Evolutionary conservation across 2,113 vertebrate species (phyloP).

Genomic region (Colinus virginianus): DNA sequence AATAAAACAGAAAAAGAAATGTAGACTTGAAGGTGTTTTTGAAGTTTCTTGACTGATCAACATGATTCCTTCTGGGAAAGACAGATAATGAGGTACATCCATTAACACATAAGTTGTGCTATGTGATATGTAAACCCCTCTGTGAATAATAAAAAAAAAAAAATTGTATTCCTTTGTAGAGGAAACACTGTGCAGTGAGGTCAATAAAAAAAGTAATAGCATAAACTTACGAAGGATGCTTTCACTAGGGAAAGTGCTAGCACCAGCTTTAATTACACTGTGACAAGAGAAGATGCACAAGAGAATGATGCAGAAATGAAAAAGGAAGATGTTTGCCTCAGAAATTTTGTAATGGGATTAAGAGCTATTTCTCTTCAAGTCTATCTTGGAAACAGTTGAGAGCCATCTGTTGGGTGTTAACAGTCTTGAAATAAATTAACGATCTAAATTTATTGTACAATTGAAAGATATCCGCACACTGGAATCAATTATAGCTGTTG

Average conservation of each 20-base stretch:
- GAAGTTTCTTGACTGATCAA: background rate
- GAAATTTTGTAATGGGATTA: background rate
- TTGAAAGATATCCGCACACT: background rate
- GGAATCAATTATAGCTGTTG: background rate
- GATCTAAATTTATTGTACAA: background rate
- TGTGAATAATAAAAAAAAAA: slow-evolving; percentile 2
- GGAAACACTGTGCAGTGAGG: background rate
- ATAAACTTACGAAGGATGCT: background rate
- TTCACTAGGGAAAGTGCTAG: background rate
- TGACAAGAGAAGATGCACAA: background rate
- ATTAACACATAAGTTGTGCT: background rate
- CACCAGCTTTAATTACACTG: background rate
- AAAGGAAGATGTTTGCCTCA: background rate
- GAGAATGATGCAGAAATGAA: background rate
- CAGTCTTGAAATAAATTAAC: background rate
- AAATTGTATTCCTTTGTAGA: background rate
- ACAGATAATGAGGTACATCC: background rate
- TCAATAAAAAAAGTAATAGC: background rate
- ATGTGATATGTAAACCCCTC: background rate
- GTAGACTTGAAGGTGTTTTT: background rate
- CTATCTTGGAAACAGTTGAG: background rate
- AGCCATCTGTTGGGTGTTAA: background rate
- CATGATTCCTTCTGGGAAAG: background rate
- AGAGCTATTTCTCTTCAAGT: background rate
- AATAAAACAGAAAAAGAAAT: background rate